Percentiles rank a stretch among this genome's conserved stretches.
Conservation (phyloP, 2,888 invertebrate genomes). For the Acanthococcus lagerstroemiae region DNA sequence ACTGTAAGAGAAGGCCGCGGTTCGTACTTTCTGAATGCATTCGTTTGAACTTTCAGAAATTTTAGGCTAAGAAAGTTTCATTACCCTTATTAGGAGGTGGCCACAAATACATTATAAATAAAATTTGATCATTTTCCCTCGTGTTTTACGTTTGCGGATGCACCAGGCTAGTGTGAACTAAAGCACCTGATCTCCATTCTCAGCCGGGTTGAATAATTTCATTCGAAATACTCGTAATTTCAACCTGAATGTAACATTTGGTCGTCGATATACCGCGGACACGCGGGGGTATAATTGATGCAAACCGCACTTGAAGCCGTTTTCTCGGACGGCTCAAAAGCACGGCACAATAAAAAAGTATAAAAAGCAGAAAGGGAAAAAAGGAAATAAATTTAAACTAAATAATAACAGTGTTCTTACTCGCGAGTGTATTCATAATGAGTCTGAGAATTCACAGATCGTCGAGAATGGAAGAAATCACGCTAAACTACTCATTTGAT, state of each 20-base stretch:
- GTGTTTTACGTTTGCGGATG: too few species aligned
- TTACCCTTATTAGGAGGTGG: too few species aligned
- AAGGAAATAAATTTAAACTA: conserved; percentile 2
- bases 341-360: neutral
- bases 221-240: too few species aligned
- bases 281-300: neutral
- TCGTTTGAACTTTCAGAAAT: too few species aligned
- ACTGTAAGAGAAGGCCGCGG: too few species aligned
- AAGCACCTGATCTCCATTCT: too few species aligned
- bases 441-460: conserved; percentile 15
- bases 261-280: neutral
- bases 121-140: too few species aligned
- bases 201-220: too few species aligned
- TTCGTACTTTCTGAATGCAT: too few species aligned
- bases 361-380: neutral
- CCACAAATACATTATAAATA: too few species aligned
- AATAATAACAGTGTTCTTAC: conserved; percentile 20
- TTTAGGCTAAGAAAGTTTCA: too few species aligned
- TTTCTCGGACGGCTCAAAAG: neutral
- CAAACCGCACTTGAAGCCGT: neutral
- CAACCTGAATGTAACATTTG: conserved; percentile 5
- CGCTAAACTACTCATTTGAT: conserved; percentile 28
- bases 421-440: neutral
- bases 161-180: too few species aligned
- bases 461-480: conserved; percentile 16